Evolutionary conservation across 1,140 invertebrate species (phyloP).

Genomic region (Drosophila murphyi): DNA sequence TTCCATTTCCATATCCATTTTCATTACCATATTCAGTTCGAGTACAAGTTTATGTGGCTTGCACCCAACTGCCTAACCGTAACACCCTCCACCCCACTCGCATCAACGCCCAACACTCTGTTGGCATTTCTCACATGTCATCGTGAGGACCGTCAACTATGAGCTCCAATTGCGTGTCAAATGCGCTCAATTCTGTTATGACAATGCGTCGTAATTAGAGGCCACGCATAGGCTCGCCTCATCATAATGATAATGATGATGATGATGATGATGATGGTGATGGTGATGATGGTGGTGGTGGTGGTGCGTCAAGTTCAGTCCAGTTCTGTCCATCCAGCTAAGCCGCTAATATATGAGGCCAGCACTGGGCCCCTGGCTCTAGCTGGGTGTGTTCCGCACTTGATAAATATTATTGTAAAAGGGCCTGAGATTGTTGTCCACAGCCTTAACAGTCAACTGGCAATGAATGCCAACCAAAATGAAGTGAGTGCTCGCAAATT

Average conservation of each 20-base stretch:
- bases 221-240: conserved; percentile 73
- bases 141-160: conserved; percentile 47
- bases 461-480: background rate
- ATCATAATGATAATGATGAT: conserved; percentile 12
- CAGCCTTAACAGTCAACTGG: conserved; percentile 28
- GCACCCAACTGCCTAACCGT: conserved; percentile 4
- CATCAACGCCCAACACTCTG: conserved; percentile 11
- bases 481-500: conserved; percentile 1
- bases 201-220: conserved; percentile 81
- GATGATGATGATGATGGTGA: conserved; percentile 47
- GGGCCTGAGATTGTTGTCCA: conserved; percentile 31
- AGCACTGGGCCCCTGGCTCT: conserved; percentile 12
- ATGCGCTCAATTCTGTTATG: conserved; percentile 82
- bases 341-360: conserved; percentile 39
- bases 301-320: background rate
- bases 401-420: conserved; percentile 55
- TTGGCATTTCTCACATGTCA: conserved; percentile 76
- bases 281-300: too few species aligned
- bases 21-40: conserved; percentile 31
- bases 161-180: conserved; percentile 77
- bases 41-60: conserved; percentile 31
- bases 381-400: conserved; percentile 49
- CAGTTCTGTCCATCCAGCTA: background rate
- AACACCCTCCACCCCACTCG: conserved; percentile 11
- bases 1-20: conserved; percentile 15